Evolutionary conservation across 2,888 invertebrate genomes (phyloP).

Genomic region (Oscheius onirici): DNA sequence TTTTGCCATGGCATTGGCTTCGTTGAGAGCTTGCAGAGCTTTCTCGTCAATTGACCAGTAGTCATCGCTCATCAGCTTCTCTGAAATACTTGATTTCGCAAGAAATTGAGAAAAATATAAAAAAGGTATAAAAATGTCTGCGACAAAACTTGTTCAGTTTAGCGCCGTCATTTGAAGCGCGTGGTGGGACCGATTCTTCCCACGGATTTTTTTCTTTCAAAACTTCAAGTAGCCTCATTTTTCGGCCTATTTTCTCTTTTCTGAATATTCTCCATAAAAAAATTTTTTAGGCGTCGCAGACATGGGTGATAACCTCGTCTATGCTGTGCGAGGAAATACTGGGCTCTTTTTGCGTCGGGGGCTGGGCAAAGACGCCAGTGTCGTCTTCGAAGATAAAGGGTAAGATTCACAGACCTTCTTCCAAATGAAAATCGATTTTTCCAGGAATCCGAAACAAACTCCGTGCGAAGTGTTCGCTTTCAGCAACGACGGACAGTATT

Average conservation of each 20-base stretch:
- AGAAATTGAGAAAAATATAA: no score
- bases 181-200: no score
- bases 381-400: conserved; percentile 52
- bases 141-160: no score
- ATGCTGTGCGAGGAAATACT: conserved; percentile 58
- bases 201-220: no score
- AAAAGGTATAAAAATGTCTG: no score
- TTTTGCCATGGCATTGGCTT: conserved; percentile 21
- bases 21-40: neutral
- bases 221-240: neutral
- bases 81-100: neutral
- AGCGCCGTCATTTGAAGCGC: no score
- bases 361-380: conserved; percentile 42
- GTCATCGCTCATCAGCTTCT: neutral
- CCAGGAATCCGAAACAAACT: conserved; percentile 56
- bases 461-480: conserved; percentile 64
- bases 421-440: conserved; percentile 23
- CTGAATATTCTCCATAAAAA: neutral
- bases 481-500: conserved; percentile 64
- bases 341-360: conserved; percentile 60
- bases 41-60: neutral
- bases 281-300: conserved; percentile 17
- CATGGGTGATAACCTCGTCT: conserved; percentile 63
- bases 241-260: neutral
- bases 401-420: conserved; percentile 10